Percentiles rank a stretch among this genome's conserved stretches.
Conservation (phyloP, 2,113 vertebrate species). For the Phodopus roborovskii region DNA sequence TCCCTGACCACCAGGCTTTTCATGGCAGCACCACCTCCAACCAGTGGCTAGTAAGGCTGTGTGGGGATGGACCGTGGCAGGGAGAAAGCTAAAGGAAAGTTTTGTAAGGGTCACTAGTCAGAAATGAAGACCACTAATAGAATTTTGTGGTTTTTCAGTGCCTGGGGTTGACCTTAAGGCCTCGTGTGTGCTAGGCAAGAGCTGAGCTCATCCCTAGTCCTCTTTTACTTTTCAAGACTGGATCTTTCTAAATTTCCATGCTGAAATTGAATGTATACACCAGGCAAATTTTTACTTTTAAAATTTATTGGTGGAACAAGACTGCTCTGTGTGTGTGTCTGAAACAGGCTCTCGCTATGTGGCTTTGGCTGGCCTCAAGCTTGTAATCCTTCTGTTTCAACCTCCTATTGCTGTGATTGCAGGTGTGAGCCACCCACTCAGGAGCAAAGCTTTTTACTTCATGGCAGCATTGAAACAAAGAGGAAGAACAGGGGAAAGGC, state of each 20-base stretch:
- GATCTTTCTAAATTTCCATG: background rate
- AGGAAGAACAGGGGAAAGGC: too few relatives aligned
- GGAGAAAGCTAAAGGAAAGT: background rate
- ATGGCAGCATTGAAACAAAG: background rate
- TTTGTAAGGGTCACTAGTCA: background rate
- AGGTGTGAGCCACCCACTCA: background rate
- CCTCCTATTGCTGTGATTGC: too few relatives aligned
- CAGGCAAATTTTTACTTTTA: background rate
- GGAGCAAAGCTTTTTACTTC: background rate
- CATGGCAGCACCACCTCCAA: background rate
- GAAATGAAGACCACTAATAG: background rate
- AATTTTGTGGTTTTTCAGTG: background rate
- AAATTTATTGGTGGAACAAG: background rate
- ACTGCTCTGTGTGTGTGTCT: background rate
- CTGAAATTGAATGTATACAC: background rate
- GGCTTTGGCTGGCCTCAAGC: background rate
- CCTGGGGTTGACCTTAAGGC: background rate
- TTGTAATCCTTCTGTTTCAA: background rate
- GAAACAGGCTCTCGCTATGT: background rate
- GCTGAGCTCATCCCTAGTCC: too few relatives aligned
- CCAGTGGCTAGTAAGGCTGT: background rate
- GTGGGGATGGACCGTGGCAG: background rate
- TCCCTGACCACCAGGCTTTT: background rate
- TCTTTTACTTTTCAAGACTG: background rate
- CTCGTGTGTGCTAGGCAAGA: background rate